phyloP scores from a whole-genome alignment of 1,140 invertebrate species.

The Anoplolepis gracilipes region DNA sequence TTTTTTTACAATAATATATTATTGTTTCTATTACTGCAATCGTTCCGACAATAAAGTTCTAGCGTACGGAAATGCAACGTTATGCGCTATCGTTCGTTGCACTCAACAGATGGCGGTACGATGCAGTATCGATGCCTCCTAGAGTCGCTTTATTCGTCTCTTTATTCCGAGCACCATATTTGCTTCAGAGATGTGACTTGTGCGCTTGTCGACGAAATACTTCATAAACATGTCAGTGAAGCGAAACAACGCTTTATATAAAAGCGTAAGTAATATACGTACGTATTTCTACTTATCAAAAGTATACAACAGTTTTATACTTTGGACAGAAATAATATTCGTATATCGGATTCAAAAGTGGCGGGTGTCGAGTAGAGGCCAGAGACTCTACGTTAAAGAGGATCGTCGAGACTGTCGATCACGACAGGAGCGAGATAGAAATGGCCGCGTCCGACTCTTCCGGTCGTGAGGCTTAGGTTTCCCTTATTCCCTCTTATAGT shows the following conservation, averaged over 20 bases:
- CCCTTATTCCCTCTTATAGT: too few species aligned
- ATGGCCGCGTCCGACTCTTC: slow-evolving; percentile 72
- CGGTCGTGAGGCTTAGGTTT: slow-evolving; percentile 65
- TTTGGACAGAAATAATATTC: not conserved
- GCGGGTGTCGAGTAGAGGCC: not conserved
- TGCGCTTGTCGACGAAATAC: not conserved
- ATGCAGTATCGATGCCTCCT: not conserved
- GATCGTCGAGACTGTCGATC: slow-evolving; percentile 15
- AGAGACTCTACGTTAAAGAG: not conserved
- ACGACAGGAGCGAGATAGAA: slow-evolving; percentile 43
- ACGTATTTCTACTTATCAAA: not conserved
- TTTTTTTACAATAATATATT: too few species aligned
- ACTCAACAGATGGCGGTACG: not conserved
- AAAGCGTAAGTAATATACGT: not conserved
- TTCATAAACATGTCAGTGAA: not conserved
- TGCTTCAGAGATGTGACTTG: not conserved
- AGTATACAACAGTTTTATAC: not conserved
- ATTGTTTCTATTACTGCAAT: too few species aligned
- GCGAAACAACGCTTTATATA: too few species aligned
- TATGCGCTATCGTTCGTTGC: too few species aligned
- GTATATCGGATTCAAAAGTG: not conserved
- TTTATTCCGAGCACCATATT: not conserved
- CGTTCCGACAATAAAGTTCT: too few species aligned
- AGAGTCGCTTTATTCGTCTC: not conserved
- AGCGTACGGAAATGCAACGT: too few species aligned